phyloP scores from a whole-genome alignment of 2,888 invertebrate species.

The Linnaemya vulpina region DNA sequence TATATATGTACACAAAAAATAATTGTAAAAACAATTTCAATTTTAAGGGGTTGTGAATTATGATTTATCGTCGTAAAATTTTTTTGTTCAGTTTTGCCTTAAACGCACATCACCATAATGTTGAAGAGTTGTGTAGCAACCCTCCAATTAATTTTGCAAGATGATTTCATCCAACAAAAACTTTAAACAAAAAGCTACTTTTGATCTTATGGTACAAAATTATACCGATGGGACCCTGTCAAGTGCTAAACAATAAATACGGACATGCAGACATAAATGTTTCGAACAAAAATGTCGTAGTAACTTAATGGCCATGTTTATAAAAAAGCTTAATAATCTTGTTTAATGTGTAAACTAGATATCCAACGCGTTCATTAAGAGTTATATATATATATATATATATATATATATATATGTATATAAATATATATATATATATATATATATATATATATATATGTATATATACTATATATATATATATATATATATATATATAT shows the following conservation, averaged over 20 bases:
- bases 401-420: no score
- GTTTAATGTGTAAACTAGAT: no score
- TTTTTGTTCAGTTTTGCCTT: constrained; percentile 46
- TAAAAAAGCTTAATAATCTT: no score
- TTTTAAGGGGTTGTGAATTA: constrained; percentile 54
- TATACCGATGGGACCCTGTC: not conserved
- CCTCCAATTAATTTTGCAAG: constrained; percentile 21
- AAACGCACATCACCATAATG: constrained; percentile 30
- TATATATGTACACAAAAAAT: not conserved
- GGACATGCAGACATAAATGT: not conserved
- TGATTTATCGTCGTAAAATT: constrained; percentile 56
- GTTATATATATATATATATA: no score
- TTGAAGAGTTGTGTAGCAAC: constrained; percentile 24
- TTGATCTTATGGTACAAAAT: not conserved
- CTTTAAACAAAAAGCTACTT: not conserved
- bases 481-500: no score
- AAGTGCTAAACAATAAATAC: constrained; percentile 7
- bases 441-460: no score
- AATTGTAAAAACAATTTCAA: constrained; percentile 20
- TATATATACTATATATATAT: no score
- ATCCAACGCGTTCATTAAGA: no score
- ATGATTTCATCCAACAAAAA: constrained; percentile 16
- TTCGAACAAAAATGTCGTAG: no score
- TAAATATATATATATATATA: no score
- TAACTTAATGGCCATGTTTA: no score